Evolutionary conservation across 2,113 vertebrate species (phyloP).

Genomic region (Tamias sibiricus): DNA sequence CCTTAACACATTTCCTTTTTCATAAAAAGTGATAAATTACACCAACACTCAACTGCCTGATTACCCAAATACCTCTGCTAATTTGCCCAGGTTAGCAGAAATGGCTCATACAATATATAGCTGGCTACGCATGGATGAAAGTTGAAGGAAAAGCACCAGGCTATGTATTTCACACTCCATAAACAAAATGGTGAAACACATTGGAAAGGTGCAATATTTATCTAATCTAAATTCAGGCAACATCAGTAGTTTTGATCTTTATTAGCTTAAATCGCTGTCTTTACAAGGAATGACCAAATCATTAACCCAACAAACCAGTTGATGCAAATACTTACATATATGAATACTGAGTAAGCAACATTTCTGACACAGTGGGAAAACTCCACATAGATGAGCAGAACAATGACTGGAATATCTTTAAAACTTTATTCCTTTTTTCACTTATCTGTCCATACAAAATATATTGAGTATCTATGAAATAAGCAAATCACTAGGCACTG

Average conservation of each 20-base stretch:
- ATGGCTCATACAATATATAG: constrained; percentile 70
- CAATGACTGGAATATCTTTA: neutral
- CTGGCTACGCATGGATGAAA: constrained; percentile 75
- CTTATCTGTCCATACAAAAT: neutral
- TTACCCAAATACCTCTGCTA: constrained; percentile 80
- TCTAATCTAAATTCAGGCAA: constrained; percentile 73
- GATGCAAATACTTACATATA: constrained; percentile 58
- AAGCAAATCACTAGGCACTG: neutral
- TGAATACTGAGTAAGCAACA: constrained; percentile 57
- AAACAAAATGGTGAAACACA: constrained; percentile 76
- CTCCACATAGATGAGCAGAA: constrained; percentile 30
- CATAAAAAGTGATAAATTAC: constrained; percentile 79
- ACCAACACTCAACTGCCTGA: constrained; percentile 79
- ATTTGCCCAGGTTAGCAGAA: constrained; percentile 83
- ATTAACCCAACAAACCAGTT: constrained; percentile 76
- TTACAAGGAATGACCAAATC: constrained; percentile 76
- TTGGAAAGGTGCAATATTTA: constrained; percentile 69
- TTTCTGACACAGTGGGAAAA: constrained; percentile 54
- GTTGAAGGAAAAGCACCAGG: constrained; percentile 64
- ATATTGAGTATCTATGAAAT: neutral
- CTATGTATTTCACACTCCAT: constrained; percentile 81
- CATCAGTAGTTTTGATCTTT: constrained; percentile 73
- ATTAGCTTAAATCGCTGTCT: constrained; percentile 75
- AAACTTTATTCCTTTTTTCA: neutral
- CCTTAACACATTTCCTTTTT: constrained; percentile 75